A percentile compares a stretch with the other conserved stretches of the same genome.
Evolutionary conservation across 2,797 vertebrate species (phyloP).

Genomic region (Cheirogaleus major): DNA sequence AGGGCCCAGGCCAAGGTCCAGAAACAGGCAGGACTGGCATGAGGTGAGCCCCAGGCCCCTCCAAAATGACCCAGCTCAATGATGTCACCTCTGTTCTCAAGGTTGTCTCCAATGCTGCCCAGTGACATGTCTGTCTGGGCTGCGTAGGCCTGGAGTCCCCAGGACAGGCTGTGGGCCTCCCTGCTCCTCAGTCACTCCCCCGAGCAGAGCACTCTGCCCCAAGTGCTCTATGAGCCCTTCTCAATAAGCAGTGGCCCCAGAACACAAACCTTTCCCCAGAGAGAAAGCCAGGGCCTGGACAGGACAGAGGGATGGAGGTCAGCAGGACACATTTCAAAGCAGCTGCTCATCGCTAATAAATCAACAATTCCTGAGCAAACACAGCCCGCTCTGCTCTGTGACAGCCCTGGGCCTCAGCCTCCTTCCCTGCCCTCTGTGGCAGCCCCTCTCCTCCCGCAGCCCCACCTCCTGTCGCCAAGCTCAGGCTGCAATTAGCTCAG

Average conservation of each 20-base stretch:
- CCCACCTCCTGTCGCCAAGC: neutral
- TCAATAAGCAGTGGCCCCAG: neutral
- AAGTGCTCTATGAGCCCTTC: neutral
- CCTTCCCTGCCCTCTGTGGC: neutral
- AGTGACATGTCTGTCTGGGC: neutral
- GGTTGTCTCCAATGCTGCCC: neutral
- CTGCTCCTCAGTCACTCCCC: neutral
- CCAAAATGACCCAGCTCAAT: neutral
- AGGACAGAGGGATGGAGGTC: neutral
- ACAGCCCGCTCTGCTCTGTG: neutral
- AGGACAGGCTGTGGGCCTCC: neutral
- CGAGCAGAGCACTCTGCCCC: neutral
- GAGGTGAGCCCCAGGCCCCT: neutral
- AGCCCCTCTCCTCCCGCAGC: neutral
- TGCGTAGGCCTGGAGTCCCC: neutral
- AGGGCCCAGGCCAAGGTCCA: neutral
- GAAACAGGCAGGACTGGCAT: neutral
- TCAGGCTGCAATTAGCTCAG: slow-evolving; percentile 73
- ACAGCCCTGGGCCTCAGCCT: neutral
- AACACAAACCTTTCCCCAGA: neutral
- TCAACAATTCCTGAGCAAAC: neutral
- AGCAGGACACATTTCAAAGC: neutral
- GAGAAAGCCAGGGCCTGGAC: neutral
- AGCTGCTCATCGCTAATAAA: slow-evolving; percentile 6
- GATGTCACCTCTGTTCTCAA: neutral